phyloP scores from a whole-genome alignment of 2,888 invertebrate species.

The Spodoptera littoralis region DNA sequence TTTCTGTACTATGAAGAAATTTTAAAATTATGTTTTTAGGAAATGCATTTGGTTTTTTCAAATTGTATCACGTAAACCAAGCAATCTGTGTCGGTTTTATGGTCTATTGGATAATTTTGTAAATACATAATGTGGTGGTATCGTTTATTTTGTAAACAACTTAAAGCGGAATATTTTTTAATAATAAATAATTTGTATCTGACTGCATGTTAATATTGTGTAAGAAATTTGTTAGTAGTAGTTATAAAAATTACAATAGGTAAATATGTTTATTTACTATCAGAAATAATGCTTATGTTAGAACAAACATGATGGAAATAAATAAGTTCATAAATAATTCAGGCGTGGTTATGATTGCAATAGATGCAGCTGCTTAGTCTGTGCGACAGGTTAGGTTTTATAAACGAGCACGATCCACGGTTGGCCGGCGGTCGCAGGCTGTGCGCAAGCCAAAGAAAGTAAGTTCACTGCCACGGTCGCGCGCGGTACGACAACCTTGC shows the following conservation, averaged over 20 bases:
- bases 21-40: constrained; percentile 25
- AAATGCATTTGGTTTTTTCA: constrained; percentile 17
- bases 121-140: neutral
- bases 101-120: constrained; percentile 27
- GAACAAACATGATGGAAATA: constrained; percentile 21
- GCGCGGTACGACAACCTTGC: constrained; percentile 85
- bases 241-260: too few species aligned
- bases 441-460: constrained; percentile 78
- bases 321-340: constrained; percentile 37
- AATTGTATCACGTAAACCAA: constrained; percentile 38
- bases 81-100: constrained; percentile 36
- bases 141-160: constrained; percentile 16
- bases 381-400: constrained; percentile 57
- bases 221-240: too few species aligned
- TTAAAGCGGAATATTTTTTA: too few species aligned
- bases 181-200: neutral
- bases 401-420: constrained; percentile 74
- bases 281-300: constrained; percentile 1
- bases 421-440: constrained; percentile 72
- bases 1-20: constrained; percentile 15
- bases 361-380: constrained; percentile 59
- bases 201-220: neutral
- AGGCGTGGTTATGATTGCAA: constrained; percentile 35
- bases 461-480: constrained; percentile 88
- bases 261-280: too few species aligned